Evolutionary conservation across 1,140 invertebrate species (phyloP), one percentile per base, ranked within the genome.

Genomic region (Bombus picipes): DNA sequence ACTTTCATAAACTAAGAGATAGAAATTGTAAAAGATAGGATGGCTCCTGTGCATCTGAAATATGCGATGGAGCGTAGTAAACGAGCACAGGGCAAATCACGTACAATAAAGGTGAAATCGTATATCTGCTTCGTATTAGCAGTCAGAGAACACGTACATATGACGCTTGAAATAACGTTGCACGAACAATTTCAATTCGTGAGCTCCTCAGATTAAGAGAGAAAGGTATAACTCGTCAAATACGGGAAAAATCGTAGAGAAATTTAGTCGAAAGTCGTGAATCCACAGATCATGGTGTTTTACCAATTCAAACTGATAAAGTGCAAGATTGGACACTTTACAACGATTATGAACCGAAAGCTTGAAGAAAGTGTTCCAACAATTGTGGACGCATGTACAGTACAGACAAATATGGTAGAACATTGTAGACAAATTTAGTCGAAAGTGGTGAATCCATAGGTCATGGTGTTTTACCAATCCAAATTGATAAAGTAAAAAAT

Each of bases 401-500:
- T 5, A n/a, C 28, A 28, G 57, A 3, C 57, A 28, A 59, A 28
- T 0, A 47, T 47, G 0, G 1, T 1, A 18, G 0, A 59, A 25
- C 0, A 59, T 25, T 1, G 15, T 6, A 1, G 43, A 1, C 5
- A 18, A 47, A 47, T 47, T 47, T 47, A 5, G 15, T 1, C 15
- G 43, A 47, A 53, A 53, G 1, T 53, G 1, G 18, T 1, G 47
- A 18, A 18, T 53, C 47, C 6, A 18, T 53, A 6, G 18, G 5
- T 53, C 47, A 53, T 18, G 15, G 47, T 53, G 15, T 53, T 53
- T 53, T 53, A 53, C 5, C 18, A 18, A 53, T 18, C 0, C 6
- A 18, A 18, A 3, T 0, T 53, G 47, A 53, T 6, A 18, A 18
- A 18, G 5, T 18, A 1, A 0, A 6, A 47, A 0, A 47, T 47